Evolutionary conservation across 2,113 vertebrate species (phyloP).

Genomic region (Microtus ochrogaster): DNA sequence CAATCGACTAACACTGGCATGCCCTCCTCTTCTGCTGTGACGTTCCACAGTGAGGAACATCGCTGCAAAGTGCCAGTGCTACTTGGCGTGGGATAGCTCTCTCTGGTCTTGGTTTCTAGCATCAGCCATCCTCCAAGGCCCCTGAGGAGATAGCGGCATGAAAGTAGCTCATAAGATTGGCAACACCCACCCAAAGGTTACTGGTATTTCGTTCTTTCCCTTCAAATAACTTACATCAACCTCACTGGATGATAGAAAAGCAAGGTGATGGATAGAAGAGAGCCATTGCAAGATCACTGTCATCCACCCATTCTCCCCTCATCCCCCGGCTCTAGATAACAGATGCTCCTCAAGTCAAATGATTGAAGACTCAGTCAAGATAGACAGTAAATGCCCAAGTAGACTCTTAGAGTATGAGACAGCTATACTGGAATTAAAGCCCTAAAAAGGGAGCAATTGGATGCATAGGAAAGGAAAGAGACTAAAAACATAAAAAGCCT

Average conservation of each 20-base stretch:
- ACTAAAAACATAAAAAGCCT: slow-evolving; percentile 9
- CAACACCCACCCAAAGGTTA: neutral
- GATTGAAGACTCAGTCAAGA: neutral
- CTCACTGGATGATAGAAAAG: neutral
- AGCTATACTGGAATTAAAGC: slow-evolving; percentile 42
- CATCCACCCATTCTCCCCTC: neutral
- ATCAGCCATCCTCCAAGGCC: neutral
- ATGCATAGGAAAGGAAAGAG: slow-evolving; percentile 14
- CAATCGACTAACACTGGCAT: neutral
- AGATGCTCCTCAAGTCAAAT: slow-evolving; percentile 22
- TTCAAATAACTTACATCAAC: slow-evolving; percentile 25
- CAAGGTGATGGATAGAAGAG: neutral
- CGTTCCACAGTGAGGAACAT: neutral
- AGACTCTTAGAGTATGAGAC: slow-evolving; percentile 26
- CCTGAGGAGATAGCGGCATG: neutral
- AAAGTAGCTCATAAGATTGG: neutral
- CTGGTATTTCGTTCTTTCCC: neutral
- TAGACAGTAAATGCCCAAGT: slow-evolving; percentile 6
- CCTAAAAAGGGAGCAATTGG: neutral
- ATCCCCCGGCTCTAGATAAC: neutral
- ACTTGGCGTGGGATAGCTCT: slow-evolving; percentile 1
- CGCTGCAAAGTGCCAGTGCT: neutral
- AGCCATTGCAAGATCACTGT: slow-evolving; percentile 12
- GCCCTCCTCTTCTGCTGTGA: neutral
- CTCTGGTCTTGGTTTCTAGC: neutral